Conservation (phyloP, 2,888 invertebrate genomes). For the Orchesella flavescens region DNA sequence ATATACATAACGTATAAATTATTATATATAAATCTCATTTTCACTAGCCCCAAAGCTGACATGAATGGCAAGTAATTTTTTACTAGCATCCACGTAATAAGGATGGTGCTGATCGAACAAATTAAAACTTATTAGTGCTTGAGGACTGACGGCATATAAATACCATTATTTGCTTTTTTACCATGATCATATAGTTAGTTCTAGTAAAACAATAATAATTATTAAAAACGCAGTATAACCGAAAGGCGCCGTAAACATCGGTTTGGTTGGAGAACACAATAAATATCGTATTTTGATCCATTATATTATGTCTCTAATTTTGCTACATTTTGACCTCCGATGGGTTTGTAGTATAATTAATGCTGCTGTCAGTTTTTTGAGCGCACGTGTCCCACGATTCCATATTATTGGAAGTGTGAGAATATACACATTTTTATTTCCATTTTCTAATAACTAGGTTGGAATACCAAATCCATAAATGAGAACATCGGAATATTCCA, state of each 20-base stretch:
- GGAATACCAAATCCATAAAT: conserved; percentile 57
- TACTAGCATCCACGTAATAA: too few species aligned
- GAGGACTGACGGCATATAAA: too few species aligned
- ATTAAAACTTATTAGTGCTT: too few species aligned
- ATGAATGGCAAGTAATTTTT: background rate
- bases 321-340: conserved; percentile 26
- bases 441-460: conserved; percentile 34
- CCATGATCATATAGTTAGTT: too few species aligned
- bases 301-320: background rate
- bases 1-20: too few species aligned
- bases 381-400: background rate
- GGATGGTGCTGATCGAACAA: too few species aligned
- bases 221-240: background rate
- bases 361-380: background rate
- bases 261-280: background rate
- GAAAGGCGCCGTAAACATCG: conserved; percentile 57
- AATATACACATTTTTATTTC: conserved; percentile 10
- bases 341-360: background rate
- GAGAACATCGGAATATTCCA: conserved; percentile 33
- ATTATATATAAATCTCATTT: background rate
- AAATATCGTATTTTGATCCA: background rate
- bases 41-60: background rate
- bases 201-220: too few species aligned
- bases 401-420: background rate
- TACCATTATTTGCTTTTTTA: too few species aligned